These are phyloP conservation scores for Parnassius smintheus DNA, from an alignment of 2,888 invertebrate genomes.

Conservation along the genomic window DNA sequence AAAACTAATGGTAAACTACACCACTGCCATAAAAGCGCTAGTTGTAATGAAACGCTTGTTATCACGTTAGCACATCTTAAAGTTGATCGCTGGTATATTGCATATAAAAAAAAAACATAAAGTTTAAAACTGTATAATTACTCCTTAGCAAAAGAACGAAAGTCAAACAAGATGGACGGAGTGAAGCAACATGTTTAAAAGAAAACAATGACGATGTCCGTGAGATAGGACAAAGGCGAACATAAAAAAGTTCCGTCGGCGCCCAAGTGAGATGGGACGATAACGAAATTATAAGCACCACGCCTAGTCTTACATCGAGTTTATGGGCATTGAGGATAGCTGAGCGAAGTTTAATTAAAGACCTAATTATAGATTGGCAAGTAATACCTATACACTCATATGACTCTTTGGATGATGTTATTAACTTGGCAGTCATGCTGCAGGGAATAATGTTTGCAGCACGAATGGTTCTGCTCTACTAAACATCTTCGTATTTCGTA, in stretches of 20 bases:
- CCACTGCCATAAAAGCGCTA: too few relatives aligned
- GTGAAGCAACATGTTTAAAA: slow-evolving; percentile 37
- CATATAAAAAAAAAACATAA: background rate
- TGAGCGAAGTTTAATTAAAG: slow-evolving; percentile 18
- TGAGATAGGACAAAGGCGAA: slow-evolving; percentile 49
- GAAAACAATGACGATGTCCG: slow-evolving; percentile 49
- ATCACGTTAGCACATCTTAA: too few relatives aligned
- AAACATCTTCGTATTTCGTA: too few relatives aligned
- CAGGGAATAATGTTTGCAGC: too few relatives aligned
- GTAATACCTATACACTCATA: background rate
- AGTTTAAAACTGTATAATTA: slow-evolving; percentile 18
- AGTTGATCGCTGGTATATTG: too few relatives aligned
- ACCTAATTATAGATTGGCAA: slow-evolving; percentile 9
- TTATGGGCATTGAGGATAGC: slow-evolving; percentile 25
- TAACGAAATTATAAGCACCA: slow-evolving; percentile 60
- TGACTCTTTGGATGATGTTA: too few relatives aligned
- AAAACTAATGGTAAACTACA: too few relatives aligned
- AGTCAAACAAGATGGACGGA: slow-evolving; percentile 11
- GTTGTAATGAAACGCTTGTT: too few relatives aligned
- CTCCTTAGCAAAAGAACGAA: slow-evolving; percentile 16
- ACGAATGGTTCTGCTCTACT: too few relatives aligned
- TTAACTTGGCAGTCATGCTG: too few relatives aligned
- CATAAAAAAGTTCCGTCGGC: slow-evolving; percentile 55
- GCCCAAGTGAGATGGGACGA: slow-evolving; percentile 53
- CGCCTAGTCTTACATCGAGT: slow-evolving; percentile 28